A percentile compares a stretch with the other conserved stretches of the same genome.
Conservation (phyloP, 23 tunicate genomes). For the Corella eumyota region DNA sequence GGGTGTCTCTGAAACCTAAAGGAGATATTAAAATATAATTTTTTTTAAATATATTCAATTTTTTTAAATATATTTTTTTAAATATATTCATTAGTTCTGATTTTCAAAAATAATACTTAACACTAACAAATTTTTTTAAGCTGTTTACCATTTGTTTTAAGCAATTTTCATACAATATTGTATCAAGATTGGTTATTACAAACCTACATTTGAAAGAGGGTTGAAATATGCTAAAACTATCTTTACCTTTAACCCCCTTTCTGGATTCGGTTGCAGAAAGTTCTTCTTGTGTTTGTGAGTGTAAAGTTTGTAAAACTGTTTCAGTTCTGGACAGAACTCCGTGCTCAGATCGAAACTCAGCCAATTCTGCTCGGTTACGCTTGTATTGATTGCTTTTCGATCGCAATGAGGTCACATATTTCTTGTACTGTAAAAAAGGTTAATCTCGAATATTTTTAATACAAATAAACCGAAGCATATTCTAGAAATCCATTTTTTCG, state of each 20-base stretch:
- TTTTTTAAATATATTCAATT: background rate
- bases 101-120: background rate
- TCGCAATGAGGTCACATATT: conserved; percentile 51
- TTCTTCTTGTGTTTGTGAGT: conserved; percentile 19
- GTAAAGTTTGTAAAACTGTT: conserved; percentile 34
- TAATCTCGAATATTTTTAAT: background rate
- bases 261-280: conserved; percentile 28
- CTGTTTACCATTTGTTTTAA: too few species aligned
- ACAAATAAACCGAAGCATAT: too few species aligned
- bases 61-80: background rate
- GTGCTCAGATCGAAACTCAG: conserved; percentile 57
- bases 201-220: background rate
- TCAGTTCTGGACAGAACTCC: conserved; percentile 80
- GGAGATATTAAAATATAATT: too few species aligned
- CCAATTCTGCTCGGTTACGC: conserved; percentile 34
- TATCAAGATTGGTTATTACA: background rate
- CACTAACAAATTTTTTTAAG: too few species aligned
- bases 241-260: conserved; percentile 47
- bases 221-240: background rate
- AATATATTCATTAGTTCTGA: background rate
- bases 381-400: conserved; percentile 55
- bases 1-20: conserved; percentile 84
- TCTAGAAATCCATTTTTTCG: background rate
- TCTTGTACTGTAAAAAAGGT: conserved; percentile 35
- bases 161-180: too few species aligned